Percentiles rank a stretch among this genome's conserved stretches.
Conservation (phyloP, 2,113 vertebrate species). For the Regulus satrapa region DNA sequence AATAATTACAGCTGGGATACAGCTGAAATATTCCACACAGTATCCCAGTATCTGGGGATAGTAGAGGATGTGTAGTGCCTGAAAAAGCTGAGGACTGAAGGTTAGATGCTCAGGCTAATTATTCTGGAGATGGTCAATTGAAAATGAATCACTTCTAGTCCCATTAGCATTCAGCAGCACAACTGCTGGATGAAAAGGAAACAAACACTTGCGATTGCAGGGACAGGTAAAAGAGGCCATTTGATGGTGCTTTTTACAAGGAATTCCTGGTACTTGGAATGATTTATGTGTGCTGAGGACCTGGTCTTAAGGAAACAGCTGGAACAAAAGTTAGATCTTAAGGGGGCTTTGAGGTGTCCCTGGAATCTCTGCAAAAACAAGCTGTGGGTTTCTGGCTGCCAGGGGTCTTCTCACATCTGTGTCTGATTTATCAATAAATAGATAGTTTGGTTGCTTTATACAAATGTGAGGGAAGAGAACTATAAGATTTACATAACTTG, state of each 20-base stretch:
- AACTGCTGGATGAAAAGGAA: conserved; percentile 30
- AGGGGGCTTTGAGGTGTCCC: not conserved
- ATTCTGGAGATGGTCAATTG: conserved; percentile 19
- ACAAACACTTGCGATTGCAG: conserved; percentile 16
- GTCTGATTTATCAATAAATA: not conserved
- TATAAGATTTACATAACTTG: not conserved
- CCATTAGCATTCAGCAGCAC: conserved; percentile 37
- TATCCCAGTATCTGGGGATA: not conserved
- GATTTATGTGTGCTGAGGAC: conserved; percentile 6
- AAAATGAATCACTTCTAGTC: conserved; percentile 19
- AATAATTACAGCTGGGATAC: conserved; percentile 49
- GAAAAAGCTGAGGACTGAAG: not conserved
- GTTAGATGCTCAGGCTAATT: conserved; percentile 46
- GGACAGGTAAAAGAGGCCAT: not conserved
- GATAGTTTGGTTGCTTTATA: not conserved
- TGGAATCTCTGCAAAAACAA: not conserved
- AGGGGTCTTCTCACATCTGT: not conserved
- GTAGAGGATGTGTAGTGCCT: not conserved
- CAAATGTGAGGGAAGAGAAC: not conserved
- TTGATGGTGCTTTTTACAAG: not conserved
- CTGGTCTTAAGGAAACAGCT: not conserved
- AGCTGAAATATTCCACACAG: not conserved
- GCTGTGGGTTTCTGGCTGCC: not conserved
- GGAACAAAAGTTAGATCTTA: not conserved
- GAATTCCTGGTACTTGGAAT: conserved; percentile 1